These are phyloP conservation scores for Drepana falcataria DNA, from an alignment of 2,888 invertebrate species.

Conservation along the genomic window DNA sequence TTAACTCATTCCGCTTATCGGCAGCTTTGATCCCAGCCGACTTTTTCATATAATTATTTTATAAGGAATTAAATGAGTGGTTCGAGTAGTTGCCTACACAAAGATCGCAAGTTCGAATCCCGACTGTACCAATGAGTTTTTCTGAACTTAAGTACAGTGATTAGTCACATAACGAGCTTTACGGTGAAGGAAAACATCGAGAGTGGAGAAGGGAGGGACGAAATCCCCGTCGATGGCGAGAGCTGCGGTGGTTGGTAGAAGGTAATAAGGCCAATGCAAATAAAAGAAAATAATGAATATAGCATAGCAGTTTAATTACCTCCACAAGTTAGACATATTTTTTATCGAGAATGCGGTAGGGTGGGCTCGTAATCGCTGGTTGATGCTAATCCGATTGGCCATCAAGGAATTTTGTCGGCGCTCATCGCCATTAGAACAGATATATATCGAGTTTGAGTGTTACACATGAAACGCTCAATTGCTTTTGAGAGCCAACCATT, in stretches of 20 bases:
- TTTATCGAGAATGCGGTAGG: constrained; percentile 32
- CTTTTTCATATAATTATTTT: constrained; percentile 17
- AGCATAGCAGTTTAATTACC: constrained; percentile 26
- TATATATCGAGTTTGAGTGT: constrained; percentile 32
- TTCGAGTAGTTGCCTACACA: too few relatives aligned
- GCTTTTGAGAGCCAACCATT: not conserved
- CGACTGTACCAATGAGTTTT: too few relatives aligned
- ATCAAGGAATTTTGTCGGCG: constrained; percentile 55
- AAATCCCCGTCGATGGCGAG: too few relatives aligned
- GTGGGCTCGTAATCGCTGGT: constrained; percentile 49
- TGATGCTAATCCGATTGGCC: constrained; percentile 70
- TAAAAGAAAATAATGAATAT: constrained; percentile 8
- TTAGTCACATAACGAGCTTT: too few relatives aligned
- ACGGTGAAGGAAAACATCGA: too few relatives aligned
- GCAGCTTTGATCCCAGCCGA: constrained; percentile 26
- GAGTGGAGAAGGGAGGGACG: too few relatives aligned
- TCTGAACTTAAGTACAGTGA: too few relatives aligned
- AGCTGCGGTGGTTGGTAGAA: too few relatives aligned
- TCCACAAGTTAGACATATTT: constrained; percentile 42
- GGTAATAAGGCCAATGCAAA: too few relatives aligned
- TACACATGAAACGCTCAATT: constrained; percentile 5
- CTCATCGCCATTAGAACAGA: constrained; percentile 47
- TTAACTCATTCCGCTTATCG: constrained; percentile 58
- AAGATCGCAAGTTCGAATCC: too few relatives aligned
- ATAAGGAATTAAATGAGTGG: constrained; percentile 7